Conservation (phyloP, 2,888 invertebrate genomes). For the Noctua janthina region DNA sequence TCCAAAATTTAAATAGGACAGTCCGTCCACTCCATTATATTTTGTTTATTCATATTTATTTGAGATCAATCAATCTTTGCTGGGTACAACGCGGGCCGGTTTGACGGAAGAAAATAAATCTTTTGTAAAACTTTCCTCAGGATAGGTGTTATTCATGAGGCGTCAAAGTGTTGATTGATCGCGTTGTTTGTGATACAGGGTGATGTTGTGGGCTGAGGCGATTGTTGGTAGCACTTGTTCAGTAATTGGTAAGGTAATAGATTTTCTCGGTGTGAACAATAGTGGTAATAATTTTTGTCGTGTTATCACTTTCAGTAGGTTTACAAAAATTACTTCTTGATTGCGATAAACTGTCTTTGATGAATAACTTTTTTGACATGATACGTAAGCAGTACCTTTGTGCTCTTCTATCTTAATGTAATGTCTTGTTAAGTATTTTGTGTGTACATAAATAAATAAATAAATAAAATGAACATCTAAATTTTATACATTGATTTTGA, state of each 20-base stretch:
- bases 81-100: slow-evolving; percentile 78
- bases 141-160: slow-evolving; percentile 88
- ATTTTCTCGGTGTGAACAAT: neutral
- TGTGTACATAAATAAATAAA: no score
- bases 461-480: no score
- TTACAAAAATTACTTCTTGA: no score
- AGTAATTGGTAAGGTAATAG: neutral
- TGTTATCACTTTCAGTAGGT: no score
- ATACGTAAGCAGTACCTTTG: no score
- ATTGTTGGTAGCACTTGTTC: slow-evolving; percentile 44
- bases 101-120: slow-evolving; percentile 86
- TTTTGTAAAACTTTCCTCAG: slow-evolving; percentile 87
- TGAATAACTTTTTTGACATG: no score
- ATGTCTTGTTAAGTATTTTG: no score
- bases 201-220: slow-evolving; percentile 52
- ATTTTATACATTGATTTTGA: no score
- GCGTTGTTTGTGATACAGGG: slow-evolving; percentile 73
- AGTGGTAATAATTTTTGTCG: no score
- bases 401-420: no score
- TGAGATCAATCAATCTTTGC: slow-evolving; percentile 88
- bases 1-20: slow-evolving; percentile 38
- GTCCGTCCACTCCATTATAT: slow-evolving; percentile 51
- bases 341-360: no score
- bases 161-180: slow-evolving; percentile 87
- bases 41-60: slow-evolving; percentile 83